Conservation (phyloP, 30 jellyfish, hydroid and myxozoan genomes). For the Turritopsis rubra region DNA sequence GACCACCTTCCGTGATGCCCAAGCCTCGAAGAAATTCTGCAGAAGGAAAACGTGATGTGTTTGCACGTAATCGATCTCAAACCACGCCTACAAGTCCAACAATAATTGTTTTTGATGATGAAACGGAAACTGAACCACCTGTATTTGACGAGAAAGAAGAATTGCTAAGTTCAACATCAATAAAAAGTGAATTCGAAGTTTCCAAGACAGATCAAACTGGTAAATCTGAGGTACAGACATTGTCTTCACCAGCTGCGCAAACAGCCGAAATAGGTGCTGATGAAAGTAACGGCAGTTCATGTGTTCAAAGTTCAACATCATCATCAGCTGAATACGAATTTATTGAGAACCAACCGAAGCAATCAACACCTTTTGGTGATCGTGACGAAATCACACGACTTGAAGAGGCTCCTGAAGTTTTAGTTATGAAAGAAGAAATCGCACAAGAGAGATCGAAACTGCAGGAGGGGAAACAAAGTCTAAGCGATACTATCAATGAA, state of each 20-base stretch:
- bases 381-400: background rate
- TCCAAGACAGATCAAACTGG: background rate
- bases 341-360: background rate
- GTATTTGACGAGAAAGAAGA: background rate
- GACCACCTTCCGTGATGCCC: constrained; percentile 32
- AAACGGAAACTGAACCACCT: background rate
- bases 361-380: background rate
- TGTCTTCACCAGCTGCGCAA: background rate
- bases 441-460: constrained; percentile 26
- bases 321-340: background rate
- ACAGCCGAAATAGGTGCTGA: background rate
- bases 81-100: constrained; percentile 27
- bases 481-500: constrained; percentile 28
- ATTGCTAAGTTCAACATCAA: background rate
- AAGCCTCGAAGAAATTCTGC: constrained; percentile 29
- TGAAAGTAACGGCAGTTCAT: no score
- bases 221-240: background rate
- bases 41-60: constrained; percentile 27
- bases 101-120: background rate
- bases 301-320: background rate
- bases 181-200: background rate
- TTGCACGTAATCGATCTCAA: constrained; percentile 22
- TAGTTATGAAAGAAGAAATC: constrained; percentile 22
- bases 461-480: constrained; percentile 19
- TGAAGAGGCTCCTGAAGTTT: constrained; percentile 16